Percentiles rank a stretch among this genome's conserved stretches.
phyloP scores from a whole-genome alignment of 1,140 invertebrate genomes.

The Theocolax elegans region DNA sequence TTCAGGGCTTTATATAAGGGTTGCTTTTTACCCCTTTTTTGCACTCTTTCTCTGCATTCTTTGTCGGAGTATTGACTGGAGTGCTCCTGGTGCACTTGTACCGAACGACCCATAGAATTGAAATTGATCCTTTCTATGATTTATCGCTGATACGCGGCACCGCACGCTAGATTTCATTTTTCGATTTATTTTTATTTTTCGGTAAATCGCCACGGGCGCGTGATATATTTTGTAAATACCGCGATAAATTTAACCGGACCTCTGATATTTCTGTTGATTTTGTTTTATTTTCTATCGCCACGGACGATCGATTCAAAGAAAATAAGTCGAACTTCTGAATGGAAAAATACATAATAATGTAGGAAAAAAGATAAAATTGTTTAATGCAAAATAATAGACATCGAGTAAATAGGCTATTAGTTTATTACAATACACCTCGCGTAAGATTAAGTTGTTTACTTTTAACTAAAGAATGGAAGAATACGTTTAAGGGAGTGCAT shows the following conservation, averaged over 20 bases:
- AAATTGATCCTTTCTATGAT: conserved; percentile 31
- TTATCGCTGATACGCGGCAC: conserved; percentile 16
- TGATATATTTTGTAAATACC: conserved; percentile 15
- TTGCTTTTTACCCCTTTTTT: background rate
- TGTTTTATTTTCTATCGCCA: too few relatives aligned
- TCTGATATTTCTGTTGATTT: too few relatives aligned
- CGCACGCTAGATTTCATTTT: background rate
- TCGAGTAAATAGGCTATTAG: too few relatives aligned
- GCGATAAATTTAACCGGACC: conserved; percentile 22
- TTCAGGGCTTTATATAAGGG: background rate
- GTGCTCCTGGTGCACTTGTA: background rate
- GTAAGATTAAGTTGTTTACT: too few relatives aligned
- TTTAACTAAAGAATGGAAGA: too few relatives aligned
- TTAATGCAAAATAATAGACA: too few relatives aligned
- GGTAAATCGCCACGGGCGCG: background rate
- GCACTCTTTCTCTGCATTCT: background rate
- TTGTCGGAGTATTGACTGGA: background rate
- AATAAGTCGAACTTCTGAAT: too few relatives aligned
- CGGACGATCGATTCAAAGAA: too few relatives aligned
- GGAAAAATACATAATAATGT: too few relatives aligned
- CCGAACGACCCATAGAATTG: conserved; percentile 1
- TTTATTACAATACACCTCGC: too few relatives aligned
- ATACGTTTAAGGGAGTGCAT: too few relatives aligned
- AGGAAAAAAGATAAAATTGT: too few relatives aligned
- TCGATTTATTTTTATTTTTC: conserved; percentile 12